A percentile compares a stretch with the other conserved stretches of the same genome.
Evolutionary conservation across 2,113 vertebrate species (phyloP).

Genomic region (Ictalurus punctatus): DNA sequence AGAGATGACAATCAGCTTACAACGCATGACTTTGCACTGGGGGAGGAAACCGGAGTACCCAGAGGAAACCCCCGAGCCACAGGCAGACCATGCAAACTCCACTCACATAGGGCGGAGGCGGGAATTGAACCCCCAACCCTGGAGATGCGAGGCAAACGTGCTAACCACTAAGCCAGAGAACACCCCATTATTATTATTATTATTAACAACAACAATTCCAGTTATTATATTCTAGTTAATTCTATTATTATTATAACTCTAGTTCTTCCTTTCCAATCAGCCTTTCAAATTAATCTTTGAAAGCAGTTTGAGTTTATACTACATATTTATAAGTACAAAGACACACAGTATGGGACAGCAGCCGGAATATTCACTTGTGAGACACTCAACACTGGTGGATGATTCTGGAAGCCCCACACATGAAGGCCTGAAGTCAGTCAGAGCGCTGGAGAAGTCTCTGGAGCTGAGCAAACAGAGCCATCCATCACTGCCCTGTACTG

Average conservation of each 20-base stretch:
- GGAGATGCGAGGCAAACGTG: no score
- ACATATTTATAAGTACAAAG: neutral
- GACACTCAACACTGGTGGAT: neutral
- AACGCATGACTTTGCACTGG: no score
- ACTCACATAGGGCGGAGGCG: no score
- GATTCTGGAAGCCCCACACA: neutral
- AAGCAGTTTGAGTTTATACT: neutral
- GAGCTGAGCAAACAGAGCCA: conserved; percentile 13
- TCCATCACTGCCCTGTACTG: conserved; percentile 19
- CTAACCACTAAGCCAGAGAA: no score
- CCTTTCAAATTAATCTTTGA: neutral
- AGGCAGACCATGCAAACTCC: no score
- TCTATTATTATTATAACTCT: neutral
- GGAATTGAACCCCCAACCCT: no score
- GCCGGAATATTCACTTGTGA: neutral
- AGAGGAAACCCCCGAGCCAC: no score
- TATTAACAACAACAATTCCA: neutral
- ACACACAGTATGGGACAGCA: neutral
- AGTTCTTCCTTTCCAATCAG: neutral
- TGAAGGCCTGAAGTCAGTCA: neutral
- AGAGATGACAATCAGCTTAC: no score
- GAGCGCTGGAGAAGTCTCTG: neutral
- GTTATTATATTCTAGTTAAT: neutral
- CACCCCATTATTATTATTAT: no score
- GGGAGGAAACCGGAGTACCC: no score